These are phyloP conservation scores for Drosophila meridiana DNA, from an alignment of 2,888 invertebrate species.

Conservation along the genomic window DNA sequence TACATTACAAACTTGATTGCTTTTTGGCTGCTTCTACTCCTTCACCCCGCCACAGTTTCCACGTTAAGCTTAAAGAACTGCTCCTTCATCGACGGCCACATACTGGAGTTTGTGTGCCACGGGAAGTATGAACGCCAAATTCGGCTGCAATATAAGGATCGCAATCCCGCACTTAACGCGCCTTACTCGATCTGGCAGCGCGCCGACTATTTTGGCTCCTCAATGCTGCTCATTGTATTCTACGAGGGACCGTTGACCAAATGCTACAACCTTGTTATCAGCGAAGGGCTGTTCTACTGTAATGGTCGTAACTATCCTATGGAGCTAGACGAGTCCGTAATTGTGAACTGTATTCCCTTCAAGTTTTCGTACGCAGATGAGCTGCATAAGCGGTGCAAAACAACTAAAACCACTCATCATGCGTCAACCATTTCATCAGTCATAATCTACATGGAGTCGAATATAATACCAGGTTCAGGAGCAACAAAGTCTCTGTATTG, in stretches of 20 bases:
- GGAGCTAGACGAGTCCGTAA: neutral
- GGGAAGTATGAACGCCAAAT: constrained; percentile 42
- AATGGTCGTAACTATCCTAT: constrained; percentile 51
- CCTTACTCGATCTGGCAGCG: constrained; percentile 65
- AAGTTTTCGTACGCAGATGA: constrained; percentile 47
- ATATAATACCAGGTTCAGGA: constrained; percentile 24
- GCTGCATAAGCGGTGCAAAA: constrained; percentile 39
- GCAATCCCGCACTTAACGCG: constrained; percentile 43
- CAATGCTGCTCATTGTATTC: constrained; percentile 55
- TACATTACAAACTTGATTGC: constrained; percentile 59
- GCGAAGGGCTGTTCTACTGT: constrained; percentile 48
- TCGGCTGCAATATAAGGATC: constrained; percentile 55
- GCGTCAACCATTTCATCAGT: constrained; percentile 53
- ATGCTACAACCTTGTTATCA: constrained; percentile 51
- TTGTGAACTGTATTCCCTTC: constrained; percentile 53
- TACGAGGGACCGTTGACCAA: constrained; percentile 57
- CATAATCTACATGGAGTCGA: constrained; percentile 62
- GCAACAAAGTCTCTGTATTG: constrained; percentile 13
- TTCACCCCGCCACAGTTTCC: constrained; percentile 27
- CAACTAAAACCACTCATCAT: neutral
- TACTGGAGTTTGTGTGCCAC: constrained; percentile 59
- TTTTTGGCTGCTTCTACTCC: constrained; percentile 44
- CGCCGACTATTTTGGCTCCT: constrained; percentile 41
- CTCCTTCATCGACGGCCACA: constrained; percentile 59
- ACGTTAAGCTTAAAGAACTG: constrained; percentile 38